A percentile compares a stretch with the other conserved stretches of the same genome.
phyloP scores from a whole-genome alignment of 1,140 invertebrate genomes.

The Chrysopa pallens region DNA sequence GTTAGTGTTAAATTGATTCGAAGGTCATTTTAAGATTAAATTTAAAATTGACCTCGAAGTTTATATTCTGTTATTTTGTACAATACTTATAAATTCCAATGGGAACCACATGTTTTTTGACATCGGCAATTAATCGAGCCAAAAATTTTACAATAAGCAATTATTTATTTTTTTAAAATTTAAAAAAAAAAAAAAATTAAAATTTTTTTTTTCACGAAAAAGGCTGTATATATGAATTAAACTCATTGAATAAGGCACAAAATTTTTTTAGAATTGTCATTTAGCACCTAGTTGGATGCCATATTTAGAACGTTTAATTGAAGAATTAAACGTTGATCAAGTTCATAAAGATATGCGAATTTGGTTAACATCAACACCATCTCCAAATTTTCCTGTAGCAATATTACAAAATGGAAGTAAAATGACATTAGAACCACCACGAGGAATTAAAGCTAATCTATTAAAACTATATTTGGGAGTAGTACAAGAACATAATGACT shows the following conservation, averaged over 20 bases:
- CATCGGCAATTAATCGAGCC: too few species aligned
- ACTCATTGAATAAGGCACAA: background rate
- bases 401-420: constrained; percentile 53
- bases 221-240: too few species aligned
- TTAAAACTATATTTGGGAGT: constrained; percentile 35
- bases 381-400: constrained; percentile 40
- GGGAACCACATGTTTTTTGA: too few species aligned
- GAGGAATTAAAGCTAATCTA: constrained; percentile 46
- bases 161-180: background rate
- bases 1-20: too few species aligned
- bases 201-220: too few species aligned
- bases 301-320: constrained; percentile 30
- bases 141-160: too few species aligned
- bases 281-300: constrained; percentile 57
- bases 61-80: too few species aligned
- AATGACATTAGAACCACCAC: constrained; percentile 54
- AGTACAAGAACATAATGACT: constrained; percentile 30
- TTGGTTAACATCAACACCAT: constrained; percentile 55
- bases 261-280: constrained; percentile 45
- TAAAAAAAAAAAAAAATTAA: background rate
- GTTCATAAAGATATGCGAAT: constrained; percentile 44
- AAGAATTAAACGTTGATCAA: constrained; percentile 28
- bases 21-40: too few species aligned
- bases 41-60: too few species aligned
- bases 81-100: too few species aligned